These are phyloP conservation scores for Actinia tenebrosa DNA, from an alignment of 64 coral and sea anemone species.

Conservation along the genomic window DNA sequence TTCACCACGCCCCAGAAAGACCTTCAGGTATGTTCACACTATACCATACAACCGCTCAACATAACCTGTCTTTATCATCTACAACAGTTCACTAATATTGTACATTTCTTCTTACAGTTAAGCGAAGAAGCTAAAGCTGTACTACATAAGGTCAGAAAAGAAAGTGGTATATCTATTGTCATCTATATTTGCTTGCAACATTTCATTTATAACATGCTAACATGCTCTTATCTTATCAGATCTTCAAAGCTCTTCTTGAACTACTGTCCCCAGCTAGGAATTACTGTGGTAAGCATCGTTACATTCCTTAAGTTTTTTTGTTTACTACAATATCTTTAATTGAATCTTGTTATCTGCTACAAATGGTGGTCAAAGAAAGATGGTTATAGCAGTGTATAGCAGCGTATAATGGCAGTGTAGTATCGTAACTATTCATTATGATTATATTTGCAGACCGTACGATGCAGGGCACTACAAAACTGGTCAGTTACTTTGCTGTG, in stretches of 20 bases:
- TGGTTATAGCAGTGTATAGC: too few relatives aligned
- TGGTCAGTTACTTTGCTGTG: slow-evolving; percentile 93
- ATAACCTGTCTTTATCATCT: not conserved
- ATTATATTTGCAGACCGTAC: slow-evolving; percentile 74
- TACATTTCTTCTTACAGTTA: slow-evolving; percentile 19
- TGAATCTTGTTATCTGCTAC: too few relatives aligned
- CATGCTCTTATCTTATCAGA: slow-evolving; percentile 31
- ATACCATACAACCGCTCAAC: not conserved
- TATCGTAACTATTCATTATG: too few relatives aligned
- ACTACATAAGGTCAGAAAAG: slow-evolving; percentile 62
- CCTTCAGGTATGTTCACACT: slow-evolving; percentile 51
- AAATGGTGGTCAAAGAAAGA: too few relatives aligned
- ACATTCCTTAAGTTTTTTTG: too few relatives aligned
- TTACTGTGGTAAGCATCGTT: slow-evolving; percentile 55
- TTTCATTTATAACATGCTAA: not conserved
- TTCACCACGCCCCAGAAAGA: slow-evolving; percentile 94
- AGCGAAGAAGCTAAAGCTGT: slow-evolving; percentile 62
- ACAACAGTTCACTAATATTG: not conserved
- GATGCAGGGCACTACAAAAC: slow-evolving; percentile 93
- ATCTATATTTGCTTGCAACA: too few relatives aligned
- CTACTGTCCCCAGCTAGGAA: slow-evolving; percentile 58
- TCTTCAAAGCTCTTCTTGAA: slow-evolving; percentile 65
- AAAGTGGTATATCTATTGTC: not conserved
- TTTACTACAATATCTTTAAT: too few relatives aligned
- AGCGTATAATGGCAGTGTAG: too few relatives aligned